Conservation (phyloP, 2,797 vertebrate genomes). For the Tenualosa thibaudeaui region DNA sequence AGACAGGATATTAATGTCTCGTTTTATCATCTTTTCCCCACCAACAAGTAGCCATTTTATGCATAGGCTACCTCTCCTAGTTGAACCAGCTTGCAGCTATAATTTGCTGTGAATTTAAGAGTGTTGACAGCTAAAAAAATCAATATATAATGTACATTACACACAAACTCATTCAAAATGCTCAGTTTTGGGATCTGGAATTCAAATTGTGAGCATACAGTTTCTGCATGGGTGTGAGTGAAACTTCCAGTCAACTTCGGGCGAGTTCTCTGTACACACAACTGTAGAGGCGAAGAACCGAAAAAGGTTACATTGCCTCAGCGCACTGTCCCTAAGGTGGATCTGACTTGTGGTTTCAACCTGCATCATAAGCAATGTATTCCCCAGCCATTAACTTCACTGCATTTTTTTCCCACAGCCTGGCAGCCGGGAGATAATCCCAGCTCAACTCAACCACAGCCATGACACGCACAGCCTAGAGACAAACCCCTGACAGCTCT, state of each 20-base stretch:
- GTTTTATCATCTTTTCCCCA: not conserved
- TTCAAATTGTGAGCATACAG: not conserved
- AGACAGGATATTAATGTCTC: not conserved
- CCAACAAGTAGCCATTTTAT: not conserved
- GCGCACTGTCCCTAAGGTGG: not conserved
- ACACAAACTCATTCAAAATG: conserved; percentile 7
- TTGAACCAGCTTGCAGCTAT: not conserved
- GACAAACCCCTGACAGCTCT: not conserved
- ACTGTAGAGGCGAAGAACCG: not conserved
- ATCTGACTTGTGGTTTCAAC: not conserved
- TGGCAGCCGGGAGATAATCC: not conserved
- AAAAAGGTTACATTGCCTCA: not conserved
- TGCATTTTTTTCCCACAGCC: not conserved
- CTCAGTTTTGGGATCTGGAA: not conserved
- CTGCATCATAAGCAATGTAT: not conserved
- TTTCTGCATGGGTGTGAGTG: not conserved
- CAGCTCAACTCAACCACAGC: not conserved
- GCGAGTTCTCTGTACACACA: not conserved
- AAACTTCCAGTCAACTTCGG: not conserved
- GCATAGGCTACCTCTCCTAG: not conserved
- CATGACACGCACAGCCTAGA: not conserved
- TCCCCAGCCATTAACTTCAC: not conserved
- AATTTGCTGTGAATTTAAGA: conserved; percentile 12
- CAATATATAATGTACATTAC: not conserved
- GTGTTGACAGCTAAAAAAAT: not conserved